Evolutionary conservation across 1,140 invertebrate species (phyloP).

Genomic region (Drosophila rhopaloa): DNA sequence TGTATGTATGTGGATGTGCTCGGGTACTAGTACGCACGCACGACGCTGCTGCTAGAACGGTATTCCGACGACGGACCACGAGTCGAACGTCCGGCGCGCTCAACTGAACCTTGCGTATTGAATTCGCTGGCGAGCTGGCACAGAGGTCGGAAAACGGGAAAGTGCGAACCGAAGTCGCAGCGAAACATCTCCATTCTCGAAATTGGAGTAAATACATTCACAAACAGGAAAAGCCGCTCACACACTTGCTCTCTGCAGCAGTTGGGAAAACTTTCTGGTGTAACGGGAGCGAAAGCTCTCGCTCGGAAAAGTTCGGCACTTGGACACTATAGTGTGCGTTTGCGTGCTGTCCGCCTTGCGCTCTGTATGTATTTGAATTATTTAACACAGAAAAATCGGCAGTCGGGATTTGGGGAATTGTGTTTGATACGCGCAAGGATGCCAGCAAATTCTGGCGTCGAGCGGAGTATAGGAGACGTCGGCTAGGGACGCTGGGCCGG

Average conservation of each 20-base stretch:
- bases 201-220: conserved; percentile 74
- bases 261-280: conserved; percentile 39
- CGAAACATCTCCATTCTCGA: conserved; percentile 35
- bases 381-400: conserved; percentile 75
- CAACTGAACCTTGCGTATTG: conserved; percentile 82
- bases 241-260: conserved; percentile 44
- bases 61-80: conserved; percentile 43
- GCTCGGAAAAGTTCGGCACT: conserved; percentile 53
- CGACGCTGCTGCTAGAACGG: conserved; percentile 41
- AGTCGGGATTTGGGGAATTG: conserved; percentile 77
- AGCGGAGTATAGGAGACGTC: conserved; percentile 5
- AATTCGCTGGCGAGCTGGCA: conserved; percentile 52
- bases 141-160: conserved; percentile 40
- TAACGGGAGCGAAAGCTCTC: conserved; percentile 72
- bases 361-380: conserved; percentile 56
- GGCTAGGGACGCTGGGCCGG: conserved; percentile 27
- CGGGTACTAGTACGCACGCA: conserved; percentile 74
- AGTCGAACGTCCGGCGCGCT: conserved; percentile 78
- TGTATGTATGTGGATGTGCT: conserved; percentile 22
- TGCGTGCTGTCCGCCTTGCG: conserved; percentile 6
- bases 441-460: conserved; percentile 2
- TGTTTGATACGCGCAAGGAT: conserved; percentile 53
- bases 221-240: conserved; percentile 23
- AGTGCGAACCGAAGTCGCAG: conserved; percentile 42
- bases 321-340: conserved; percentile 9